Percentiles rank a stretch among this genome's conserved stretches.
Conservation (phyloP, 2,797 vertebrate species). For the Rhinophrynus dorsalis region DNA sequence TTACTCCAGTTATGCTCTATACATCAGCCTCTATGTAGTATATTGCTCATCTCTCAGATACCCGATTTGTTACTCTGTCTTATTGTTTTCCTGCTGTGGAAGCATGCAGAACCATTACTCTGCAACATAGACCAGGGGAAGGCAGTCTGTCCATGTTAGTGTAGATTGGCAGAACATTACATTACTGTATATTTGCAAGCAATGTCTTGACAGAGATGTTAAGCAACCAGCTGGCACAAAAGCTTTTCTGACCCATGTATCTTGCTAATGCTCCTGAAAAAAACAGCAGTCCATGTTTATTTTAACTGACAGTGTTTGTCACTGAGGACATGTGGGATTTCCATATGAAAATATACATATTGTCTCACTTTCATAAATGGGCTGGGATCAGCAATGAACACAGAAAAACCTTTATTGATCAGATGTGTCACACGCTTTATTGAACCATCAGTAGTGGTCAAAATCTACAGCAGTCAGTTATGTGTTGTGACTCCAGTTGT, state of each 20-base stretch:
- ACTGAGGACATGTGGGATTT: neutral
- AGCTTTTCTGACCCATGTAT: neutral
- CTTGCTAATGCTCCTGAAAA: neutral
- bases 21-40: too few relatives aligned
- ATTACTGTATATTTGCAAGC: conserved; percentile 1
- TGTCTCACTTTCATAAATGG: neutral
- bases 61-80: too few relatives aligned
- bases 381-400: neutral
- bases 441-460: too few relatives aligned
- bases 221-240: neutral
- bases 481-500: too few relatives aligned
- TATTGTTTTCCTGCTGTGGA: neutral
- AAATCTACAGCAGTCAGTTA: too few relatives aligned
- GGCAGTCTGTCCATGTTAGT: neutral
- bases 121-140: neutral
- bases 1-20: too few relatives aligned
- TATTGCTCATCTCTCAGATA: neutral
- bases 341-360: neutral
- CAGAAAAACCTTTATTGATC: neutral
- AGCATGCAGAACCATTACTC: neutral
- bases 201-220: too few relatives aligned
- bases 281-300: neutral
- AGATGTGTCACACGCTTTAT: too few relatives aligned
- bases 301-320: neutral
- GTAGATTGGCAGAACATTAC: conserved; percentile 4